phyloP scores from a whole-genome alignment of 2,888 invertebrate species.

The Synanthedon formicaeformis region DNA sequence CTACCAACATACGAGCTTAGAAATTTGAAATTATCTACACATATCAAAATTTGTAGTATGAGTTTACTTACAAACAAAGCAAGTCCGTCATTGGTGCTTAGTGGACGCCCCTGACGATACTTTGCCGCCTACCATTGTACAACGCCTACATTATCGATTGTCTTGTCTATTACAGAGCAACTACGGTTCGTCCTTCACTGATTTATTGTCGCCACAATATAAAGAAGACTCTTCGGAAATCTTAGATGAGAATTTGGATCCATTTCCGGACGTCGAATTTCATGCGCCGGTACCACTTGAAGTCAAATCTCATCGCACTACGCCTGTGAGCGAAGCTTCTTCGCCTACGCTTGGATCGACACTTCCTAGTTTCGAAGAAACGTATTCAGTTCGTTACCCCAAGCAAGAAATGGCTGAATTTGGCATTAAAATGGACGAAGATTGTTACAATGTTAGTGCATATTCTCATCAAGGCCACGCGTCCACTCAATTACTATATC shows the following conservation, averaged over 20 bases:
- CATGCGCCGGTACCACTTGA: slow-evolving; percentile 57
- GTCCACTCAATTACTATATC: slow-evolving; percentile 69
- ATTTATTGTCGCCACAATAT: slow-evolving; percentile 80
- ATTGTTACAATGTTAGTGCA: slow-evolving; percentile 78
- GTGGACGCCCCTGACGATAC: slow-evolving; percentile 42
- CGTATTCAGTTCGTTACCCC: slow-evolving; percentile 82
- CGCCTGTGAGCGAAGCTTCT: slow-evolving; percentile 54
- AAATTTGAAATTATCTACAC: too few relatives aligned
- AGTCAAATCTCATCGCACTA: slow-evolving; percentile 50
- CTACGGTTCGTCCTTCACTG: slow-evolving; percentile 84
- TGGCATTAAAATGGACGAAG: slow-evolving; percentile 88
- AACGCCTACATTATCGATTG: slow-evolving; percentile 55
- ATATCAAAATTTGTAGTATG: not conserved
- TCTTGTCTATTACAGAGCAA: slow-evolving; percentile 75
- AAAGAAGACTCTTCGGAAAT: slow-evolving; percentile 79
- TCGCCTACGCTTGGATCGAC: slow-evolving; percentile 70
- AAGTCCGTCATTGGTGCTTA: slow-evolving; percentile 44
- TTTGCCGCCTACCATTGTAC: slow-evolving; percentile 46
- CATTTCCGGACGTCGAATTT: slow-evolving; percentile 77
- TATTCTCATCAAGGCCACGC: slow-evolving; percentile 70
- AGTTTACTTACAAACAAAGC: slow-evolving; percentile 8
- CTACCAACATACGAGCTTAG: too few relatives aligned
- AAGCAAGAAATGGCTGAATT: slow-evolving; percentile 74
- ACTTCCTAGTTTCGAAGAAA: slow-evolving; percentile 90
- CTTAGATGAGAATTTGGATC: slow-evolving; percentile 79